These are phyloP conservation scores for Rhimphoctona megacephalus DNA, from an alignment of 2,888 invertebrate genomes.

Conservation along the genomic window DNA sequence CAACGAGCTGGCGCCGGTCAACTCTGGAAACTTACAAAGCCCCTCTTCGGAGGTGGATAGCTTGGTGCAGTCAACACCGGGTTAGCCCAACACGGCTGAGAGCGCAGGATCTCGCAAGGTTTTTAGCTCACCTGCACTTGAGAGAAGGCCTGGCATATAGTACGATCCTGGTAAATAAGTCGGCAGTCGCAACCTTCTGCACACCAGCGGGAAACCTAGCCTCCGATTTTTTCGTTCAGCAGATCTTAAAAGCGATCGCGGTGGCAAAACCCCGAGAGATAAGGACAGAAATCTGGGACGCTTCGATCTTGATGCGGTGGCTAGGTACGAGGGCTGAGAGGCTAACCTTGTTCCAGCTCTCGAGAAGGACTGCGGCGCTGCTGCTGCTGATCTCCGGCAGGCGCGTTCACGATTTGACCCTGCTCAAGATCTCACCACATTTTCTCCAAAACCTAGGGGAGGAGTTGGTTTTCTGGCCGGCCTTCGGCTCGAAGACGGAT, in stretches of 20 bases:
- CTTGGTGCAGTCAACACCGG: slow-evolving; percentile 47
- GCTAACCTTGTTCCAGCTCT: slow-evolving; percentile 66
- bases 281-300: slow-evolving; percentile 64
- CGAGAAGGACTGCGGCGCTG: slow-evolving; percentile 67
- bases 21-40: slow-evolving; percentile 65
- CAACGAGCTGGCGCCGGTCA: slow-evolving; percentile 65
- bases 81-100: neutral
- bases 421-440: slow-evolving; percentile 65
- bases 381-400: slow-evolving; percentile 67
- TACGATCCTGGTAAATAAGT: too few species aligned
- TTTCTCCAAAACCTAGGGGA: slow-evolving; percentile 58
- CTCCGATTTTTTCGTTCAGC: slow-evolving; percentile 29
- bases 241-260: slow-evolving; percentile 64
- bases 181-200: too few species aligned
- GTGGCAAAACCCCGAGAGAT: slow-evolving; percentile 58
- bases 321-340: slow-evolving; percentile 44
- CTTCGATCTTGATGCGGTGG: slow-evolving; percentile 64
- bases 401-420: slow-evolving; percentile 68
- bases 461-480: slow-evolving; percentile 70
- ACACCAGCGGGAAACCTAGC: too few species aligned
- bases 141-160: slow-evolving; percentile 60
- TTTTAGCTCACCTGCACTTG: slow-evolving; percentile 64
- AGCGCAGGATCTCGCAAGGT: slow-evolving; percentile 65
- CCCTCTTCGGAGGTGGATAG: slow-evolving; percentile 64
- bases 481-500: slow-evolving; percentile 71